phyloP scores from a whole-genome alignment of 2,888 invertebrate species.

The Stratiomys singularior region DNA sequence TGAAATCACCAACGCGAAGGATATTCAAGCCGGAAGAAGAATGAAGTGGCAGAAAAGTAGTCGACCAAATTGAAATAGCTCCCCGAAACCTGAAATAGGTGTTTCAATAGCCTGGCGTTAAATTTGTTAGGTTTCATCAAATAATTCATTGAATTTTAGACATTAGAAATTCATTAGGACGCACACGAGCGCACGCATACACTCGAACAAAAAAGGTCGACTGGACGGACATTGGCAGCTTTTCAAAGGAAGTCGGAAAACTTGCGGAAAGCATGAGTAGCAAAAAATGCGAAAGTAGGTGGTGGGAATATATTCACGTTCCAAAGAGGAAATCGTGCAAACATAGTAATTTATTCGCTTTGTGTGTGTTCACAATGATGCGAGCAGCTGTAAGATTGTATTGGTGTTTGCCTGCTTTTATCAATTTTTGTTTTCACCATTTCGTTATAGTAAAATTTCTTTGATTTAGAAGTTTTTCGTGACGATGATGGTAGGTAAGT shows the following conservation, averaged over 20 bases:
- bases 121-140: slow-evolving; percentile 9
- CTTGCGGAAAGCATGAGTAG: not conserved
- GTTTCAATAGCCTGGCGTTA: slow-evolving; percentile 2
- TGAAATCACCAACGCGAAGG: no score
- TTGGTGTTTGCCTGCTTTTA: not conserved
- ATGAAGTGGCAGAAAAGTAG: no score
- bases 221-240: not conserved
- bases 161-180: slow-evolving; percentile 30
- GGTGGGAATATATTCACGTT: not conserved
- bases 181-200: slow-evolving; percentile 4
- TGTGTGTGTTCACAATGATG: not conserved
- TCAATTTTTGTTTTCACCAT: slow-evolving; percentile 15
- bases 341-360: not conserved
- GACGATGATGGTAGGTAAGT: not conserved
- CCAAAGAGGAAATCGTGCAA: not conserved
- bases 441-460: slow-evolving; percentile 11
- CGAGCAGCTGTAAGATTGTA: not conserved
- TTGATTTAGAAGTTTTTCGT: slow-evolving; percentile 29
- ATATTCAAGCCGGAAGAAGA: no score
- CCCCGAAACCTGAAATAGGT: not conserved
- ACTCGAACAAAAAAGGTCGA: not conserved
- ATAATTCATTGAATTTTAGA: slow-evolving; percentile 27
- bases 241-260: not conserved
- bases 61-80: not conserved
- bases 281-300: not conserved